Base-by-base conservation (phyloP, 23 tunicate species). In the Halocynthia aurantium region DNA sequence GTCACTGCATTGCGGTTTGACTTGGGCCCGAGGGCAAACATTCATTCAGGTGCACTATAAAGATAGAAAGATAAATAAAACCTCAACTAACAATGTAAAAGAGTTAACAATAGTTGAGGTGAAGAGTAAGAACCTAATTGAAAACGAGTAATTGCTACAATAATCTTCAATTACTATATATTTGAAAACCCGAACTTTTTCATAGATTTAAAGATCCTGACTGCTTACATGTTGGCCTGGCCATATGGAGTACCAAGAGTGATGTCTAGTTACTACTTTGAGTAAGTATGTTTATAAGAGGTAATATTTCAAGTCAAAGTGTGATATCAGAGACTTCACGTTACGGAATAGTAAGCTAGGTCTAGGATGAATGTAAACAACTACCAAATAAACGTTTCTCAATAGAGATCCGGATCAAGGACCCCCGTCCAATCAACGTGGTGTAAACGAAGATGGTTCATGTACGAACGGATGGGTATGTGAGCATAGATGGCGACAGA, bases 201-300 rank as follows among this genome's bases (percentile, higher is more conserved):
- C 21, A 51, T 75, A 91, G 99, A 89, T 51, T 69, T 96, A 60
- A 96, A 96, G 68, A 82, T 89, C 55, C 75, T 85, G 62, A 90
- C 85, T 12, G 96, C 93, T 68, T 96, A 53, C 78, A 96, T 96
- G 99, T 92, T 96, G 99, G 99, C 96, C 20, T 91, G 95, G 92
- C 93, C 91, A 6, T 96, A 96, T 61, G 99, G 99, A 7, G 89
- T 78, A 19, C 86, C 86, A 6, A 68, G 99, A 77, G 81, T 96
- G 9, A 96, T 96, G 99, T 96, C 99, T 50, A 89, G 94, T 60
- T 93, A 87, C 53, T 87, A 86, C 67, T 92, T 92, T 77, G 52
- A 62, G 98, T 92, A 78, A 81, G 74, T 60, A 60, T 60, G 17
- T 60, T 31, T 31, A 31, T 31, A 31, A 31, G 17, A 60, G 17